Evolutionary conservation across 1,140 invertebrate genomes (phyloP).

Genomic region (Cydia splendana): DNA sequence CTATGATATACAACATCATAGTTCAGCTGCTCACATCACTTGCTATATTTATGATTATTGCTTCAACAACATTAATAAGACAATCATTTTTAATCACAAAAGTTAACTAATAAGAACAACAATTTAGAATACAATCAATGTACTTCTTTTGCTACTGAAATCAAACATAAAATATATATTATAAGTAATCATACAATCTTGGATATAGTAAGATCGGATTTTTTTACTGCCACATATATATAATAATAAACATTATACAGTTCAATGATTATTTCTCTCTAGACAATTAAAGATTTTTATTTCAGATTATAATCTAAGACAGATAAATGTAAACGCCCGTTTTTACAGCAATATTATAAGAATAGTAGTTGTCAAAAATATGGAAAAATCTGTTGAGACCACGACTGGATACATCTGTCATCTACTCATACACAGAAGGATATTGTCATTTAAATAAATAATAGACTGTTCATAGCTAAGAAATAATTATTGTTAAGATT

Average conservation of each 20-base stretch:
- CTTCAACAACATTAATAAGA: slow-evolving; percentile 3
- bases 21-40: slow-evolving; percentile 21
- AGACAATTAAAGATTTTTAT: slow-evolving; percentile 13
- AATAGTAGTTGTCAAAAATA: slow-evolving; percentile 39
- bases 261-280: slow-evolving; percentile 2
- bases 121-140: slow-evolving; percentile 18
- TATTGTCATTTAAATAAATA: not conserved
- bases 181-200: slow-evolving; percentile 6
- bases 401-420: not conserved
- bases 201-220: not conserved
- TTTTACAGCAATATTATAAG: slow-evolving; percentile 24
- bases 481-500: too few species aligned
- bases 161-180: slow-evolving; percentile 1
- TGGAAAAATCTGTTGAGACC: slow-evolving; percentile 35
- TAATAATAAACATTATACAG: not conserved
- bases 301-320: slow-evolving; percentile 18
- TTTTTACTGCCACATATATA: slow-evolving; percentile 10
- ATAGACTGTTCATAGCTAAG: not conserved
- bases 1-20: slow-evolving; percentile 7
- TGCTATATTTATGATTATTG: slow-evolving; percentile 1
- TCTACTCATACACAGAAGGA: not conserved
- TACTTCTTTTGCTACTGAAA: slow-evolving; percentile 6
- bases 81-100: slow-evolving; percentile 6
- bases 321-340: slow-evolving; percentile 6
- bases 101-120: slow-evolving; percentile 6